Evolutionary conservation across 2,888 invertebrate genomes (phyloP).

Genomic region (Altica lythri): DNA sequence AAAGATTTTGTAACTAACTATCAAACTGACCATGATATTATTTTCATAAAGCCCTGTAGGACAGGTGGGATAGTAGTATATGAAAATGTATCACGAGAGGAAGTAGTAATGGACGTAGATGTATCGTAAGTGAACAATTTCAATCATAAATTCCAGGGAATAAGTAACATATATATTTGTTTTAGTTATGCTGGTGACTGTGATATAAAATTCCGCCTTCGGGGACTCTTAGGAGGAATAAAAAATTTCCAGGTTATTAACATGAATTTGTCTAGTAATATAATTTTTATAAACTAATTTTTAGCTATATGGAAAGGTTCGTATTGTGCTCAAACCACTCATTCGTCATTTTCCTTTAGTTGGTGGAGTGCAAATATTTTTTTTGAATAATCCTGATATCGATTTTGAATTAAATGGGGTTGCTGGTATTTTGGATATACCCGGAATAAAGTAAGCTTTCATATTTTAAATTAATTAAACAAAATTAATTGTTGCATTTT

Average conservation of each 20-base stretch:
- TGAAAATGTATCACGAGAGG: conserved; percentile 87
- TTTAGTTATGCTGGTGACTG: conserved; percentile 94
- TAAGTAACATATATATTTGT: conserved; percentile 15
- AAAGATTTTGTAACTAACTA: too few relatives aligned
- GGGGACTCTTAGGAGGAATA: conserved; percentile 80
- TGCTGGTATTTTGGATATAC: conserved; percentile 94
- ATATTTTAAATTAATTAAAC: not conserved
- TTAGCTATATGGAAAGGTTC: conserved; percentile 88
- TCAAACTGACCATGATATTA: too few relatives aligned
- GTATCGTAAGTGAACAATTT: conserved; percentile 71
- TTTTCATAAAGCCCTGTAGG: conserved; percentile 86
- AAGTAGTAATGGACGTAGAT: conserved; percentile 96
- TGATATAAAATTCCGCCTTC: conserved; percentile 87
- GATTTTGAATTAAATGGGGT: conserved; percentile 96
- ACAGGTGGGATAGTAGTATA: conserved; percentile 96
- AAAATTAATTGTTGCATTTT: conserved; percentile 18
- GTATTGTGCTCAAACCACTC: conserved; percentile 93
- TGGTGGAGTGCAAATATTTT: conserved; percentile 95
- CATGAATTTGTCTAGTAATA: not conserved
- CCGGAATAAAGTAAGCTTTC: conserved; percentile 63
- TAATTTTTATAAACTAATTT: conserved; percentile 32
- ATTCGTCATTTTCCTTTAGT: conserved; percentile 88
- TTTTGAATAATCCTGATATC: conserved; percentile 92
- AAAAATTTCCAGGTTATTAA: conserved; percentile 76
- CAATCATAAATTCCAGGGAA: not conserved